Base-by-base conservation (phyloP, 1,140 invertebrate genomes). In the Drosophila ambigua region DNA sequence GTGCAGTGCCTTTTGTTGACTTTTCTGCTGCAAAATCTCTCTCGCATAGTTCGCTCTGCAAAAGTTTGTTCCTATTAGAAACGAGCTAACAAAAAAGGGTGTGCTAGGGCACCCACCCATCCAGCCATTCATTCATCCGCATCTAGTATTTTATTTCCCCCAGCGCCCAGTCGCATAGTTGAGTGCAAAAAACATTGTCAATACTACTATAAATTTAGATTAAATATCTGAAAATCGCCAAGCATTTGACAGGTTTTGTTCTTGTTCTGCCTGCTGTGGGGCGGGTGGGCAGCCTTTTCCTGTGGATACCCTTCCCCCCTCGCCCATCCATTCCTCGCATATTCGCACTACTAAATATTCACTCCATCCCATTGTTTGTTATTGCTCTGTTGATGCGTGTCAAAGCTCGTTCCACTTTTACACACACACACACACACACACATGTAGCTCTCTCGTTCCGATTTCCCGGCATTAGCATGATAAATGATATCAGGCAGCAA, bases 391-490 rank as follows among this genome's bases (percentile, higher is more conserved):
- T 60, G 41, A 61, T 60, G 57, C 57, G 58, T 67, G 60, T 50
- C 45, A 48, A 55, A 45, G 59, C 49, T 20, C 39, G 28, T 52
- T 28, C 54, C 24, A 35, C 52, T 41, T 11, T 48, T 44, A 35
- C 45, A 13, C 35, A 39, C 24, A 24, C 57, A 35, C 55, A 15
- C 43, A 64, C 20, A 20, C 39, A 15, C 16, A 8, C 31, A 11
- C 35, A 11, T 51, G 45, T n/a, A 50, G 4, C 52, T 23, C 46
- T 9, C 28, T 62, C 67, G 53, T 35, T 72, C 77, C 73, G 77
- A 78, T 77, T 77, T 78, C 59, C 74, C 55, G 62, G 69, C 77
- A 77, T 79, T 77, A 77, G 63, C 68, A 73, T 78, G 77, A 79
- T 79, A 79, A 79, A 77, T 78, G 69, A 79, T 77, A 78, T 77